Base-by-base conservation (phyloP, 2,888 invertebrate species). In the Apoda limacodes region DNA sequence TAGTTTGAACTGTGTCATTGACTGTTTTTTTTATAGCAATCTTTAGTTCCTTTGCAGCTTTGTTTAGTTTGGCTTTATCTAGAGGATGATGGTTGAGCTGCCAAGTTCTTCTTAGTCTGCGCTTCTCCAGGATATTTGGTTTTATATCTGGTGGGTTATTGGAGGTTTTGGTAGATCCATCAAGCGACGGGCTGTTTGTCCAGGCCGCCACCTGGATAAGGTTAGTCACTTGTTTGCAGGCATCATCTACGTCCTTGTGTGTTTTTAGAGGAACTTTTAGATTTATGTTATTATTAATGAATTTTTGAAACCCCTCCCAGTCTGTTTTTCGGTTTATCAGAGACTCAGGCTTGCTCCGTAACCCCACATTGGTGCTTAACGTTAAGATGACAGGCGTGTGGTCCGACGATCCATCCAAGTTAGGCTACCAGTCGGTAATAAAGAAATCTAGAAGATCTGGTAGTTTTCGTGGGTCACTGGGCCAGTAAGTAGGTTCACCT, bases 371-470 rank as follows among this genome's bases (percentile, higher is more conserved):
- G 3, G 32, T 17, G 11, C 39, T 42, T 5, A 42, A n/a, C 2
- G 32, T 42, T 6, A 24, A 5, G 6, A 42, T 21, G 1, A 38
- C 24, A 5, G 34, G 34, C 1, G 30, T 26, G 20, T 42, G 39
- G 20, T 39, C 35, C 5, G 39, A 36, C 5, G 28, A 22, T 4
- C 28, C 20, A 25, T 36, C 38, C 2, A 28, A 22, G 17, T 26
- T 22, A 1, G 32, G 25, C 13, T 36, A 22, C 1, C 23, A n/a
- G 3, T 9, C 13, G 9, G 11, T 21, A 2, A 46, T 11, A 10
- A 42, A 47, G 22, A 50, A 47, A 17, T 50, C 45, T 2, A 47
- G 6, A 0, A 46, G 19, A 20, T 50, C 45, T 1, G 45, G 43
- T 1, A 25, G 22, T 35, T 36, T 45, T 1, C 37, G 29, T 7